phyloP scores from a whole-genome alignment of 2,797 vertebrate species.

The Sparus aurata region DNA sequence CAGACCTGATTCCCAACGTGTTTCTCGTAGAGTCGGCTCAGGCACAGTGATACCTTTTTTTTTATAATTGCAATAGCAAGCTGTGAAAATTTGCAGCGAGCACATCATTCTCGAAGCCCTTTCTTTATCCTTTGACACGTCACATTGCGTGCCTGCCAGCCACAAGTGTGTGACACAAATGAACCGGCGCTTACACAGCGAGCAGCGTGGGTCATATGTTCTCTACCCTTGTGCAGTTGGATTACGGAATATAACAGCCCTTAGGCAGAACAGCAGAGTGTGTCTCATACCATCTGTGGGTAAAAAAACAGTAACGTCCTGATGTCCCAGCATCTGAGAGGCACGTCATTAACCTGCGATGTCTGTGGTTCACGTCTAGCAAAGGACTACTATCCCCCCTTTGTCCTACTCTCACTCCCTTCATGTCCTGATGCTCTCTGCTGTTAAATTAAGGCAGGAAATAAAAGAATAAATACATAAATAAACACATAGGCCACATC shows the following conservation, averaged over 20 bases:
- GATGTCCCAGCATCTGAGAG: not conserved
- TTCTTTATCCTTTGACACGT: conserved; percentile 1
- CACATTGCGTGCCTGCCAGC: conserved; percentile 11
- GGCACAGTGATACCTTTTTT: not conserved
- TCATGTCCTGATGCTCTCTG: not conserved
- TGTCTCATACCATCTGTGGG: conserved; percentile 6
- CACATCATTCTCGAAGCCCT: conserved; percentile 6
- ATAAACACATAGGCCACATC: not conserved
- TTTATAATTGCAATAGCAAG: not conserved
- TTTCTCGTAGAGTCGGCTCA: not conserved
- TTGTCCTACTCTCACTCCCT: not conserved
- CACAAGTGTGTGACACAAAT: conserved; percentile 13
- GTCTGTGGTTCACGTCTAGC: conserved; percentile 1
- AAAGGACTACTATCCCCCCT: not conserved
- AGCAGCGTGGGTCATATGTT: conserved; percentile 1
- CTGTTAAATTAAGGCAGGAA: not conserved
- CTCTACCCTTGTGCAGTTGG: conserved; percentile 10
- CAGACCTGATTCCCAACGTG: not conserved
- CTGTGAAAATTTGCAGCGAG: not conserved
- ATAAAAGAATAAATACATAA: conserved; percentile 1
- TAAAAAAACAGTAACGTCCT: conserved; percentile 28
- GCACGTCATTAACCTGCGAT: not conserved
- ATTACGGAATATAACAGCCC: conserved; percentile 20
- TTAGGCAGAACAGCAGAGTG: not conserved
- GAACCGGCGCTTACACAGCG: not conserved